Evolutionary conservation across 1,140 invertebrate genomes (phyloP), one percentile per base, ranked within the genome.

Genomic region (Thaumatotibia leucotreta): DNA sequence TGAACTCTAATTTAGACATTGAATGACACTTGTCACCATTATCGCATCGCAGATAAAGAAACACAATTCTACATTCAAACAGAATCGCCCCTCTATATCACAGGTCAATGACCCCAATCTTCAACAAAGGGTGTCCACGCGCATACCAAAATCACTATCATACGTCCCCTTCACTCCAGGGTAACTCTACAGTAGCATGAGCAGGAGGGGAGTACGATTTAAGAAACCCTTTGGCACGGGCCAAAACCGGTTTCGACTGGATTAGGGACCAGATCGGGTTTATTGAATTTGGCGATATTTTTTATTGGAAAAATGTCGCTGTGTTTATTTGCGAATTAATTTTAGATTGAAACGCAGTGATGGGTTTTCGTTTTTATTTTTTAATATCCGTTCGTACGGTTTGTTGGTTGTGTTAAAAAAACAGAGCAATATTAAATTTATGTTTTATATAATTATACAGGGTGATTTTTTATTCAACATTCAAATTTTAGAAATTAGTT

Each of bases 21-120:
- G 17, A 45, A 45, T 45, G 39, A 45, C 39, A 20, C 20, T 45
- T 45, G 39, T 20, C n/a, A 20, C 39, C 17, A 5, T 31, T 58
- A 58, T 58, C 49, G 65, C 61, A 24, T 63, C 24, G 32, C 11
- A 64, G 52, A 52, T 31, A 61, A 65, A 64, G 71, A 68, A 67
- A 45, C 23, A 62, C 32, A 39, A 69, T 70, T n/a, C n/a, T n/a
- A 67, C 63, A 24, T 69, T 70, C 69, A 52, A 64, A 73, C 66
- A 64, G n/a, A n/a, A n/a, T 65, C 58, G 52, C 65, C 67, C 63
- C 65, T 39, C 39, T 64, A 61, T 61, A 61, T 35, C 65, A 62
- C 62, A 65, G 75, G 72, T 72, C 75, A 72, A 67, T 45, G 66
- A 71, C 69, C 75, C 71, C 64, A 68, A 70, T 69, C n/a, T 27